phyloP scores from a whole-genome alignment of 2,113 vertebrate species.

The Isurus oxyrinchus region DNA sequence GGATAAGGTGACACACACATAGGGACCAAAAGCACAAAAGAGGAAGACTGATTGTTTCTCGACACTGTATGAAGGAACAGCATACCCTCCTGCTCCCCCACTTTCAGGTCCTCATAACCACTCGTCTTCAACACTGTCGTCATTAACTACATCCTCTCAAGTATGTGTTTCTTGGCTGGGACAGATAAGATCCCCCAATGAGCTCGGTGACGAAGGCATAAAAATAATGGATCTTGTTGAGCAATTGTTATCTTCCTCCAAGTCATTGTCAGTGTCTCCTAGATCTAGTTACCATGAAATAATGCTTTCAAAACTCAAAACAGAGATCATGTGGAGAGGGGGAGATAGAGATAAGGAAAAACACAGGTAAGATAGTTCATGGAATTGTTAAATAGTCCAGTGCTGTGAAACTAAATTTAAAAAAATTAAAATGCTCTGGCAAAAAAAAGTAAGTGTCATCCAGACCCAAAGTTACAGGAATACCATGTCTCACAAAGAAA shows the following conservation, averaged over 20 bases:
- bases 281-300: neutral
- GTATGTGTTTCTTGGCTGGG: neutral
- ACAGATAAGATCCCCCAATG: neutral
- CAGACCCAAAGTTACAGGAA: neutral
- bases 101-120: neutral
- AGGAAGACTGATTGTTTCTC: neutral
- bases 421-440: neutral
- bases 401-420: neutral
- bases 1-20: neutral
- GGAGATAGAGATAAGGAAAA: neutral
- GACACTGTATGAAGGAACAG: neutral
- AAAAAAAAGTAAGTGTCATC: neutral
- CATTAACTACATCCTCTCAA: neutral
- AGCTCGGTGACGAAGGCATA: neutral
- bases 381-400: neutral
- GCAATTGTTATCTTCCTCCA: neutral
- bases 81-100: neutral
- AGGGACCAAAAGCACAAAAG: neutral
- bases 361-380: neutral
- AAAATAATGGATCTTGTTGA: neutral
- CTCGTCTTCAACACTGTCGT: neutral
- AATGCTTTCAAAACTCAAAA: neutral
- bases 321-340: neutral
- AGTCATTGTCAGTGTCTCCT: neutral
- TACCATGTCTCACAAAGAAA: slow-evolving; percentile 2